Conservation (phyloP, 2,888 invertebrate species). For the Loripinus fragilis region DNA sequence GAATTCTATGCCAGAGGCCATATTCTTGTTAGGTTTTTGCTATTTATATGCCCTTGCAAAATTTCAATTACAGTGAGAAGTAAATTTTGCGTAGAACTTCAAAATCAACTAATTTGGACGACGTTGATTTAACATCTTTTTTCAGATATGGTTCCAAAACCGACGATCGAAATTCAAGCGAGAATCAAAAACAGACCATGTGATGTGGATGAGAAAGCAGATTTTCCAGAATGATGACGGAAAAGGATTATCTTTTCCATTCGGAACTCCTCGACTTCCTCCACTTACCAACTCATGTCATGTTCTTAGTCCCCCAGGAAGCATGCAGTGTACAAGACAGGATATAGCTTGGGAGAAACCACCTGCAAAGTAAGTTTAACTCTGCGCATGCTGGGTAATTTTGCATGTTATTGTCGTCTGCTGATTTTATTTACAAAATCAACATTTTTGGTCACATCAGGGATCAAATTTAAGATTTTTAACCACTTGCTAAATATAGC, state of each 20-base stretch:
- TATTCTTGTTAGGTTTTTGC: too few species aligned
- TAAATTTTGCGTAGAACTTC: too few species aligned
- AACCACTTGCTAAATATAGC: too few species aligned
- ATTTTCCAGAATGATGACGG: slow-evolving; percentile 46
- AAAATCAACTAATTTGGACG: too few species aligned
- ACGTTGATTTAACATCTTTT: background rate
- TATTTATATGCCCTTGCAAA: too few species aligned
- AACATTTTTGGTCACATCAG: too few species aligned
- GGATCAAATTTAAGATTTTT: too few species aligned
- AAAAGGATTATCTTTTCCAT: background rate
- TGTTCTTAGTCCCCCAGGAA: slow-evolving; percentile 44
- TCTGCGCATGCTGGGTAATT: too few species aligned
- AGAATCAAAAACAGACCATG: slow-evolving; percentile 56
- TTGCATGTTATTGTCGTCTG: too few species aligned
- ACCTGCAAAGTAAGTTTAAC: slow-evolving; percentile 8
- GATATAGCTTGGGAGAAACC: slow-evolving; percentile 5
- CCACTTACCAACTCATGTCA: slow-evolving; percentile 35
- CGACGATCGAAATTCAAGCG: slow-evolving; percentile 66
- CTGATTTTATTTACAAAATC: too few species aligned
- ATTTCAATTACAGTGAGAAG: too few species aligned
- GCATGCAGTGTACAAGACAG: background rate
- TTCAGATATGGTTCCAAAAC: slow-evolving; percentile 69
- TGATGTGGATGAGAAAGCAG: slow-evolving; percentile 66
- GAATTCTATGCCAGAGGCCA: too few species aligned
- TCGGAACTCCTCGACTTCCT: slow-evolving; percentile 40